These are phyloP conservation scores for Barnardius zonarius DNA, from an alignment of 2,113 vertebrate genomes.

Conservation along the genomic window DNA sequence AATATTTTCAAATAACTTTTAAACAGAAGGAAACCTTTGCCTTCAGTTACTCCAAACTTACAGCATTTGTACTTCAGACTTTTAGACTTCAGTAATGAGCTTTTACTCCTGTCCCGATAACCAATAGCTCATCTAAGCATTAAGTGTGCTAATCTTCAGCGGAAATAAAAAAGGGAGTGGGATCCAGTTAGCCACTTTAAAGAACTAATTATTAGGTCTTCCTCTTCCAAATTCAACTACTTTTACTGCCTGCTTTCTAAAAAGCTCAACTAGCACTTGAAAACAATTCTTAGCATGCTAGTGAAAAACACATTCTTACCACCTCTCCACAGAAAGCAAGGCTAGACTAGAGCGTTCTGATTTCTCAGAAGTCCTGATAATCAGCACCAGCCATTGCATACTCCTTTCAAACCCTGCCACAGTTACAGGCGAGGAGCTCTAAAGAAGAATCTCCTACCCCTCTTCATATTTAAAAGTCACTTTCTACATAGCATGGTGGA, in stretches of 20 bases:
- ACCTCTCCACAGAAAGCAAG: background rate
- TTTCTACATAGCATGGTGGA: rapidly evolving
- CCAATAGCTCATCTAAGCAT: background rate
- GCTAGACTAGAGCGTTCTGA: background rate
- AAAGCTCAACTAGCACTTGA: background rate
- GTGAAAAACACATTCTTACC: background rate
- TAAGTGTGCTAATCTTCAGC: background rate
- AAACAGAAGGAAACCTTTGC: background rate
- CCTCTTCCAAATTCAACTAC: background rate
- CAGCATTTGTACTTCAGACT: background rate
- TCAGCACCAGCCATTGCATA: rapidly evolving
- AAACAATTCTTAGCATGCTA: background rate
- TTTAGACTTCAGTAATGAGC: background rate
- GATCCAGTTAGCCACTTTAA: background rate
- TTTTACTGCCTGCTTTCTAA: background rate
- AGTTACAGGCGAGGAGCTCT: background rate
- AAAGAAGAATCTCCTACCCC: background rate
- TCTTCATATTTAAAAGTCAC: background rate
- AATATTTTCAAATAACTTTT: background rate
- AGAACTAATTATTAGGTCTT: background rate
- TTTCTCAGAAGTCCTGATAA: background rate
- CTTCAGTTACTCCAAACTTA: background rate
- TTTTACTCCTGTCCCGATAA: background rate
- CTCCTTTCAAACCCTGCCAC: background rate
- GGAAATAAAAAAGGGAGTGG: background rate